Evolutionary conservation across 2,797 vertebrate genomes (phyloP).

Genomic region (Esox masquinongy): DNA sequence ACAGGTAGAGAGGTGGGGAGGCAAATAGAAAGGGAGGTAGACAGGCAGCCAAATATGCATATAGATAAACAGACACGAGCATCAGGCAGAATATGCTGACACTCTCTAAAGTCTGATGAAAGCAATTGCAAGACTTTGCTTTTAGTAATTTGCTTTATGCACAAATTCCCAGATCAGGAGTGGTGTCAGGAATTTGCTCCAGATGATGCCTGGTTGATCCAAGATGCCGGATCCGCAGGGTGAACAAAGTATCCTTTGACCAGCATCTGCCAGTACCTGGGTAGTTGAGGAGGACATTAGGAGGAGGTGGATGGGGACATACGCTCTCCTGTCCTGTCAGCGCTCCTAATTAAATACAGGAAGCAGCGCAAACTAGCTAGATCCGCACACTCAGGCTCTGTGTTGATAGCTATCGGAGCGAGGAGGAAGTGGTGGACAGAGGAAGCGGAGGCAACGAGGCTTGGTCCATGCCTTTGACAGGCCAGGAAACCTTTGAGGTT

Average conservation of each 20-base stretch:
- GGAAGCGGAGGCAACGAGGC: constrained; percentile 18
- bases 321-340: constrained; percentile 40
- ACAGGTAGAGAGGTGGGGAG: not conserved
- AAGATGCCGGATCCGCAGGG: not conserved
- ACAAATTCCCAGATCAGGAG: constrained; percentile 1
- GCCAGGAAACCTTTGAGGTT: constrained; percentile 27
- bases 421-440: constrained; percentile 42
- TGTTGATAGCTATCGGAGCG: constrained; percentile 44
- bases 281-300: constrained; percentile 26
- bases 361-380: constrained; percentile 43
- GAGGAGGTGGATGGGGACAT: constrained; percentile 19
- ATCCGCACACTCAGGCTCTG: constrained; percentile 17
- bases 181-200: not conserved
- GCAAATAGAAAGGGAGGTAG: not conserved
- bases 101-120: not conserved
- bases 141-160: not conserved
- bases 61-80: too few species aligned
- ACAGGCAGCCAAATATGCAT: too few species aligned
- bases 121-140: not conserved
- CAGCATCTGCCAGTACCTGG: constrained; percentile 7
- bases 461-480: constrained; percentile 18
- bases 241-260: constrained; percentile 51
- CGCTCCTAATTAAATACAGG: constrained; percentile 53
- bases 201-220: not conserved
- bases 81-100: too few species aligned